Conservation (phyloP, 53 echinoderm and acorn worm species). For the Crossaster papposus region DNA sequence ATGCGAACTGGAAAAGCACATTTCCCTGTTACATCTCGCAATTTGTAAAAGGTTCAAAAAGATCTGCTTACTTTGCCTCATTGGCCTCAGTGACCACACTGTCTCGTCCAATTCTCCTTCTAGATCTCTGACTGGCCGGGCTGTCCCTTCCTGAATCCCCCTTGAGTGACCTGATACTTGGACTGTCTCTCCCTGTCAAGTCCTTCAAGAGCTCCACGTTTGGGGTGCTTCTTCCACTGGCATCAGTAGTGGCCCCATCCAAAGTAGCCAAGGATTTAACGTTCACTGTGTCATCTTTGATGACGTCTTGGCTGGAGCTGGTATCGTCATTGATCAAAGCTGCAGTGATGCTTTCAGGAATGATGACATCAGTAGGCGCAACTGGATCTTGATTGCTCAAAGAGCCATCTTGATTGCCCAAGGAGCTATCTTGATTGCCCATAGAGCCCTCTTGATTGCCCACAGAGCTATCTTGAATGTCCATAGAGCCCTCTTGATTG, state of each 20-base stretch:
- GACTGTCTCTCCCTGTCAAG: slow-evolving; percentile 47
- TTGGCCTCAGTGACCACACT: slow-evolving; percentile 51
- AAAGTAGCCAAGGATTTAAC: not conserved
- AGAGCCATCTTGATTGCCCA: not conserved
- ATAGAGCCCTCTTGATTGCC: not conserved
- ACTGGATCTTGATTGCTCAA: not conserved
- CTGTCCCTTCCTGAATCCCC: slow-evolving; percentile 39
- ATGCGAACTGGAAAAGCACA: not conserved
- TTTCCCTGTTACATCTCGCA: too few relatives aligned
- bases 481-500: not conserved
- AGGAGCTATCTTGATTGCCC: not conserved
- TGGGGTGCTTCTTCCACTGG: slow-evolving; percentile 26
- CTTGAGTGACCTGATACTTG: slow-evolving; percentile 10
- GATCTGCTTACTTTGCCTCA: slow-evolving; percentile 23
- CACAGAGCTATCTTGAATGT: too few relatives aligned
- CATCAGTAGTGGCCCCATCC: slow-evolving; percentile 4
- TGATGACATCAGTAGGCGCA: not conserved
- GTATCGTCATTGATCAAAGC: slow-evolving; percentile 21
- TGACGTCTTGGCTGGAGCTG: slow-evolving; percentile 11
- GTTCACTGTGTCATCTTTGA: not conserved
- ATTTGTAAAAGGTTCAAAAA: too few relatives aligned
- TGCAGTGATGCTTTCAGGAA: not conserved
- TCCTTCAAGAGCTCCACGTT: slow-evolving; percentile 2
- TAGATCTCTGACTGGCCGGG: slow-evolving; percentile 40
- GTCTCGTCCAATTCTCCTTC: slow-evolving; percentile 28